phyloP scores from a whole-genome alignment of 2,797 vertebrate species.

The Mormyrus hasselquistii region DNA sequence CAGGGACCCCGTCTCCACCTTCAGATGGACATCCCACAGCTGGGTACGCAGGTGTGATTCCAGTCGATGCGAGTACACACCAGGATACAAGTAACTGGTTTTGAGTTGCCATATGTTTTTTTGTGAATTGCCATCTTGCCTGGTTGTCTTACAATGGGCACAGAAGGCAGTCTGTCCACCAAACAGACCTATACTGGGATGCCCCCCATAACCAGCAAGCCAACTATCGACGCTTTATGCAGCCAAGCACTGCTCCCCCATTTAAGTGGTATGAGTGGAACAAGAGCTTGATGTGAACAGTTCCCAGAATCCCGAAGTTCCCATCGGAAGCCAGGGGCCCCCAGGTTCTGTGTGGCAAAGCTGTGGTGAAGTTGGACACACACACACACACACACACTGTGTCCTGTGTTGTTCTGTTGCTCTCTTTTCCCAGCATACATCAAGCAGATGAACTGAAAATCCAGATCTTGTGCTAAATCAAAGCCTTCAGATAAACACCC shows the following conservation, averaged over 20 bases:
- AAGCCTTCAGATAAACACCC: constrained; percentile 53
- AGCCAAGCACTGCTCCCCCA: not conserved
- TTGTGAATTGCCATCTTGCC: not conserved
- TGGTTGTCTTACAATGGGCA: not conserved
- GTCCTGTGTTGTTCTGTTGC: not conserved
- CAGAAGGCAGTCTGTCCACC: not conserved
- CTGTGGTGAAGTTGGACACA: not conserved
- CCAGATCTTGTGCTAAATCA: constrained; percentile 41
- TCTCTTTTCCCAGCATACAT: not conserved
- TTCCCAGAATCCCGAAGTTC: not conserved
- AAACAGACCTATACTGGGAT: not conserved
- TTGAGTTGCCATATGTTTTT: not conserved
- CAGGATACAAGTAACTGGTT: not conserved
- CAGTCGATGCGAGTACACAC: not conserved
- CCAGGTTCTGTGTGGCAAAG: not conserved
- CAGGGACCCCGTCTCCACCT: not conserved
- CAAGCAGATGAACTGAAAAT: constrained; percentile 26
- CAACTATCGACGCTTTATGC: not conserved
- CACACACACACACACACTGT: not conserved
- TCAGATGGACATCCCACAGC: not conserved
- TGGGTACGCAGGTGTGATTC: not conserved
- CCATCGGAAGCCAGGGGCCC: not conserved
- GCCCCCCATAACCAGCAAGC: not conserved
- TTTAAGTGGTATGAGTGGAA: not conserved
- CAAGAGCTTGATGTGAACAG: not conserved